Evolutionary conservation across 2,797 vertebrate genomes (phyloP).

Genomic region (Columba guinea): DNA sequence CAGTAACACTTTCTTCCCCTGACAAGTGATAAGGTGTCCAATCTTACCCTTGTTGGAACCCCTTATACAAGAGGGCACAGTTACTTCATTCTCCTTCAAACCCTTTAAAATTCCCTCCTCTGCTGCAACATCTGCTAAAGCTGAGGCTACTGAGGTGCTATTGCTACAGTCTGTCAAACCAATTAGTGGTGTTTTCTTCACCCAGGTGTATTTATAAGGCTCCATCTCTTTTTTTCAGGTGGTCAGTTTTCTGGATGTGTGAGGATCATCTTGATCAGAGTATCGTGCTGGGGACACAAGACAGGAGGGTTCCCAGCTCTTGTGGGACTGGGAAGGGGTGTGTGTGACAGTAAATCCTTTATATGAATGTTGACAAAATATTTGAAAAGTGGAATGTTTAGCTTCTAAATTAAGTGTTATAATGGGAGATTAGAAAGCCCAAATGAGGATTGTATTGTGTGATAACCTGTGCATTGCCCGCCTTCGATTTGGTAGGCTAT

Average conservation of each 20-base stretch:
- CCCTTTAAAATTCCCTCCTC: not conserved
- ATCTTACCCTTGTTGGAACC: not conserved
- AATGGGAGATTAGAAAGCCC: not conserved
- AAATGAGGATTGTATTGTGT: not conserved
- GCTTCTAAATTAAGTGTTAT: not conserved
- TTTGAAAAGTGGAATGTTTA: not conserved
- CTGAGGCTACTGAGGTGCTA: not conserved
- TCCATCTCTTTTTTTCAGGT: not conserved
- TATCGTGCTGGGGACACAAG: not conserved
- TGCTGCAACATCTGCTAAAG: not conserved
- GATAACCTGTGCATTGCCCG: not conserved
- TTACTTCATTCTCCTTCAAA: not conserved
- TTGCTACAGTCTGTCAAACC: not conserved
- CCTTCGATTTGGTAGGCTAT: not conserved
- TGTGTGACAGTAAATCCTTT: not conserved
- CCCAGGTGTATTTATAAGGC: not conserved
- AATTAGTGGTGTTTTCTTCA: not conserved
- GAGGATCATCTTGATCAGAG: not conserved
- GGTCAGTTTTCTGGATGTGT: not conserved
- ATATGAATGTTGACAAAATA: not conserved
- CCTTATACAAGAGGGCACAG: accelerated
- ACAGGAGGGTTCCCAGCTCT: not conserved
- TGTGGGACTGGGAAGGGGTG: accelerated
- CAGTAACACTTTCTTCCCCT: not conserved
- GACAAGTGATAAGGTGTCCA: not conserved